Evolutionary conservation across 2,888 invertebrate genomes (phyloP).

Genomic region (Cecidostiba fungosa): DNA sequence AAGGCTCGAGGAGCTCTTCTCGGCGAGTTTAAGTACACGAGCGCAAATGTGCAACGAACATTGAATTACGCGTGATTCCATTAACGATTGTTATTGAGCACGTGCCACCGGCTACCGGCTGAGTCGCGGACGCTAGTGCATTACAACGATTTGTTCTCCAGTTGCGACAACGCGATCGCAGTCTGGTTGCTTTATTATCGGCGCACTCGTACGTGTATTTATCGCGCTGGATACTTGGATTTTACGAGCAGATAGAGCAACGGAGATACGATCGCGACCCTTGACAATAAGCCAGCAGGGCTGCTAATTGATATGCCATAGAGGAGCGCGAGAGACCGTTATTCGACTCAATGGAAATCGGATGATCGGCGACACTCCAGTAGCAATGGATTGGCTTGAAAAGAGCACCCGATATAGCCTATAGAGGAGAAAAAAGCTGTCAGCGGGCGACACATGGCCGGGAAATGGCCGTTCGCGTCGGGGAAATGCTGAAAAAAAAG

Average conservation of each 20-base stretch:
- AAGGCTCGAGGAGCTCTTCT: constrained; percentile 9
- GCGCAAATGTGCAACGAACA: background rate
- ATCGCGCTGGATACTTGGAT: constrained; percentile 46
- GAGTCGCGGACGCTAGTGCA: background rate
- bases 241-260: constrained; percentile 37
- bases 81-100: constrained; percentile 42
- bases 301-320: constrained; percentile 44
- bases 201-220: constrained; percentile 29
- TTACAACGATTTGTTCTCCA: constrained; percentile 33
- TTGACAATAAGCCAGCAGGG: constrained; percentile 27
- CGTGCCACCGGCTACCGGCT: background rate
- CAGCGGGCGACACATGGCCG: constrained; percentile 4
- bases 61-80: constrained; percentile 4
- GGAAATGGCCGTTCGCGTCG: constrained; percentile 6
- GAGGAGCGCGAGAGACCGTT: background rate
- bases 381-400: constrained; percentile 3
- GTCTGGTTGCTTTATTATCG: background rate
- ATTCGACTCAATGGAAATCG: constrained; percentile 2
- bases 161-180: background rate
- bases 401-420: background rate
- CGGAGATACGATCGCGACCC: constrained; percentile 42
- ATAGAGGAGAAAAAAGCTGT: background rate
- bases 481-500: constrained; percentile 55
- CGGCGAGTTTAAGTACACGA: background rate
- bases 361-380: constrained; percentile 5